phyloP scores from a whole-genome alignment of 2,888 invertebrate species.

The Leptinotarsa tumamoca region DNA sequence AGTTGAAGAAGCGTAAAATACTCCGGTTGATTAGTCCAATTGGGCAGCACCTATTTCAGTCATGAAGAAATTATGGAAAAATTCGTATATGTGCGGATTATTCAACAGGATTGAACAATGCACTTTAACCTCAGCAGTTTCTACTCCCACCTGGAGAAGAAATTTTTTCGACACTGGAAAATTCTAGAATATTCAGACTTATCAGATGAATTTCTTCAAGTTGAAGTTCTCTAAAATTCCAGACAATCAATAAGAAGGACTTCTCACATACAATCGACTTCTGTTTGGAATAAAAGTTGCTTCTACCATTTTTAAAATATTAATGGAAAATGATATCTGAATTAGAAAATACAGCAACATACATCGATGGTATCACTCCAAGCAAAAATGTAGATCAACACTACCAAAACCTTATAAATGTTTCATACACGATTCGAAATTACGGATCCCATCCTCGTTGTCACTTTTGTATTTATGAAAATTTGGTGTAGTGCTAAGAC shows the following conservation, averaged over 20 bases:
- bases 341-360: constrained; percentile 4
- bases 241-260: constrained; percentile 11
- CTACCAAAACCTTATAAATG: constrained; percentile 2
- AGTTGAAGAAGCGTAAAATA: not conserved
- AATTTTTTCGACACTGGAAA: constrained; percentile 29
- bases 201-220: constrained; percentile 19
- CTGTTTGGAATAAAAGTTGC: constrained; percentile 1
- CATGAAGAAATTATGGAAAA: constrained; percentile 3
- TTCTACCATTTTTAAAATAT: constrained; percentile 10
- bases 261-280: constrained; percentile 10
- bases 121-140: constrained; percentile 40
- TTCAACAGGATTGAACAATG: constrained; percentile 37
- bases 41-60: constrained; percentile 3
- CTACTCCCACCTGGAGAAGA: constrained; percentile 37
- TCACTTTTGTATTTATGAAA: too few relatives aligned
- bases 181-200: not conserved
- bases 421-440: constrained; percentile 2
- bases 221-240: constrained; percentile 2
- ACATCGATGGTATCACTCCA: constrained; percentile 21
- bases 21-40: not conserved
- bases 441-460: not conserved
- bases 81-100: constrained; percentile 38
- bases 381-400: not conserved
- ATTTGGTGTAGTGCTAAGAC: too few relatives aligned
- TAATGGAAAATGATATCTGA: constrained; percentile 24